phyloP scores from a whole-genome alignment of 2,113 vertebrate genomes.

The Takifugu flavidus region DNA sequence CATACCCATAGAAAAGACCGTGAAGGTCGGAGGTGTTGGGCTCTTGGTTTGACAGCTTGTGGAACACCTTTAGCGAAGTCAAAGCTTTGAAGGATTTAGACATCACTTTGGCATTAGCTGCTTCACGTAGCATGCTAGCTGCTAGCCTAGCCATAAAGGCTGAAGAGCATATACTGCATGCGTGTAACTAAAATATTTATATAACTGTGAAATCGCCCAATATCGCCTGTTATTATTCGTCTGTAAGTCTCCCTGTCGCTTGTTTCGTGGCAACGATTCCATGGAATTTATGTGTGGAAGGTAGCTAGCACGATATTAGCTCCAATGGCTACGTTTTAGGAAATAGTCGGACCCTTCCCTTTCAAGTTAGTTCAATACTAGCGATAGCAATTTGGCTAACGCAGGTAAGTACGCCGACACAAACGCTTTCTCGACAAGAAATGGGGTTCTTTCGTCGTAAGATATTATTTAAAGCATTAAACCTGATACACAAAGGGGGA shows the following conservation, averaged over 20 bases:
- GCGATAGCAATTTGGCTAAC: constrained; percentile 29
- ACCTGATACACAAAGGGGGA: background rate
- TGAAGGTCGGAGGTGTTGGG: background rate
- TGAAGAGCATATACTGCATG: constrained; percentile 9
- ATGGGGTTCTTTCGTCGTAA: background rate
- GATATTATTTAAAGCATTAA: too few species aligned
- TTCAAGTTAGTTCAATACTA: constrained; percentile 40
- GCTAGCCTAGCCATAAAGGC: constrained; percentile 39
- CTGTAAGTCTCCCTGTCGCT: background rate
- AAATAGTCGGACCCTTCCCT: constrained; percentile 52
- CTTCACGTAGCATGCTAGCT: constrained; percentile 45
- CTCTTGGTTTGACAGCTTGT: constrained; percentile 53
- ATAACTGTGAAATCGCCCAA: too few species aligned
- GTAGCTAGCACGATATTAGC: constrained; percentile 28
- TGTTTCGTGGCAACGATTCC: background rate
- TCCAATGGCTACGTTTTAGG: constrained; percentile 36
- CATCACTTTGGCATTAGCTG: constrained; percentile 27
- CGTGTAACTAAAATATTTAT: too few species aligned
- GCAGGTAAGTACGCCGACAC: constrained; percentile 14
- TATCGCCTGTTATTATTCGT: fast-evolving
- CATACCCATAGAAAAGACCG: constrained; percentile 1
- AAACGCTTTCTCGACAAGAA: constrained; percentile 18
- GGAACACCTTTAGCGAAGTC: constrained; percentile 22
- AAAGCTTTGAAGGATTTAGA: constrained; percentile 21
- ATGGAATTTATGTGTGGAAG: constrained; percentile 10